These are phyloP conservation scores for Artemia franciscana DNA, from an alignment of 1,140 invertebrate genomes.

Conservation along the genomic window DNA sequence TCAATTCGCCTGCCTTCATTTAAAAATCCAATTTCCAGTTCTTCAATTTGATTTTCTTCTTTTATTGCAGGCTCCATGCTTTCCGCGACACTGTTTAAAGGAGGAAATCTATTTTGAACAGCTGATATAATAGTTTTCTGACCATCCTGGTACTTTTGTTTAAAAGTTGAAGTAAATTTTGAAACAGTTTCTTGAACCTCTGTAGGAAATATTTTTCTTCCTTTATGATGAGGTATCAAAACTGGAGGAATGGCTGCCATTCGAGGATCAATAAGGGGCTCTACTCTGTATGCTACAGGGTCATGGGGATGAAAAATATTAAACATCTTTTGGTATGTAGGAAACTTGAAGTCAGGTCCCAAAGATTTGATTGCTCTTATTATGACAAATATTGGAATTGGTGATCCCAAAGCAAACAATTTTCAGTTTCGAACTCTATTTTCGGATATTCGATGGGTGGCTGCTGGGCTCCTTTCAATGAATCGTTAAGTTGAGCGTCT, in stretches of 20 bases:
- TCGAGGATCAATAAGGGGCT: slow-evolving; percentile 61
- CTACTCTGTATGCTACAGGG: slow-evolving; percentile 79
- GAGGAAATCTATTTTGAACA: slow-evolving; percentile 30
- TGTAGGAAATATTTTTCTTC: slow-evolving; percentile 78
- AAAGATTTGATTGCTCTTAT: slow-evolving; percentile 67
- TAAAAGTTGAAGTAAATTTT: slow-evolving; percentile 66
- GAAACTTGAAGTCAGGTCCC: slow-evolving; percentile 55
- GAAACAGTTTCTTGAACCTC: slow-evolving; percentile 82
- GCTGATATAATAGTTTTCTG: slow-evolving; percentile 66
- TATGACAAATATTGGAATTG: slow-evolving; percentile 86
- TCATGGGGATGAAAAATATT: slow-evolving; percentile 96
- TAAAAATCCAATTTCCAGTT: slow-evolving; percentile 37
- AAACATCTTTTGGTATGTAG: slow-evolving; percentile 73
- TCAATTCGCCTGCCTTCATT: slow-evolving; percentile 75
- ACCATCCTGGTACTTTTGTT: slow-evolving; percentile 66
- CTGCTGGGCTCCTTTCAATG: slow-evolving; percentile 52
- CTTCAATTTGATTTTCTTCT: neutral
- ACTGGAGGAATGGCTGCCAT: slow-evolving; percentile 48
- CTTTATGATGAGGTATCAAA: slow-evolving; percentile 87
- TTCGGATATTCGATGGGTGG: slow-evolving; percentile 49
- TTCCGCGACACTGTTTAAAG: slow-evolving; percentile 18
- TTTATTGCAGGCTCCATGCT: slow-evolving; percentile 30
- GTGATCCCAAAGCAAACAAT: slow-evolving; percentile 87
- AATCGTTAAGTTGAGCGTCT: too few species aligned
- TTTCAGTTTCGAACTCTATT: slow-evolving; percentile 52